These are phyloP conservation scores for Macropus fuliginosus DNA, from an alignment of 2,797 vertebrate species.

Conservation along the genomic window DNA sequence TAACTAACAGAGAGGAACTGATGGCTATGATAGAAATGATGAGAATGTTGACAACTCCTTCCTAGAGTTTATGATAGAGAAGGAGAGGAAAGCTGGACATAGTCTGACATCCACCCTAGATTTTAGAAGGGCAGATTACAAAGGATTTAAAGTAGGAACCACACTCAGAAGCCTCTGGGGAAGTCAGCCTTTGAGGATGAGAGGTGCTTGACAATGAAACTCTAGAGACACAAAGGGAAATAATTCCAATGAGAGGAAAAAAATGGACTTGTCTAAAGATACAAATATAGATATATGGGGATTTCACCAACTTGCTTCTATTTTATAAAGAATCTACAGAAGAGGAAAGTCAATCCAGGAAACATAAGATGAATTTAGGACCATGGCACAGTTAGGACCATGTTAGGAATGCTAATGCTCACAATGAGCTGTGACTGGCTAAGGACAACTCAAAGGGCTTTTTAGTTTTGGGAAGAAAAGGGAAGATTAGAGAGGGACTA, in stretches of 20 bases:
- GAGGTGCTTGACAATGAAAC: not conserved
- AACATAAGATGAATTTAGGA: not conserved
- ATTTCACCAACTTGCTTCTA: not conserved
- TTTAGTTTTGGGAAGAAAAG: not conserved
- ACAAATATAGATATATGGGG: not conserved
- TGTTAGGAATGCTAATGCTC: not conserved
- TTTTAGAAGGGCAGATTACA: not conserved
- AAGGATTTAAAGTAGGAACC: not conserved
- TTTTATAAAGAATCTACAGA: not conserved
- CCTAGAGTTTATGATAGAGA: not conserved
- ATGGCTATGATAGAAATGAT: not conserved
- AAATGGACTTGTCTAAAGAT: not conserved
- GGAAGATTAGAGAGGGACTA: not conserved
- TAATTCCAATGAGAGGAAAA: too few relatives aligned
- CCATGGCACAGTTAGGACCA: not conserved
- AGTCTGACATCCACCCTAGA: not conserved
- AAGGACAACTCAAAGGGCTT: not conserved
- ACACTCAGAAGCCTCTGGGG: not conserved
- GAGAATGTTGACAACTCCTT: not conserved
- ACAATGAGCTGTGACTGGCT: not conserved
- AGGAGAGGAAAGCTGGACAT: not conserved
- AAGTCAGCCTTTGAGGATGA: not conserved
- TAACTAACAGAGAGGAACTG: not conserved
- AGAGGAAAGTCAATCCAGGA: not conserved
- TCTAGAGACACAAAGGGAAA: not conserved